phyloP scores from a whole-genome alignment of 2,797 vertebrate genomes.

The Sebastes kiyomatsui region DNA sequence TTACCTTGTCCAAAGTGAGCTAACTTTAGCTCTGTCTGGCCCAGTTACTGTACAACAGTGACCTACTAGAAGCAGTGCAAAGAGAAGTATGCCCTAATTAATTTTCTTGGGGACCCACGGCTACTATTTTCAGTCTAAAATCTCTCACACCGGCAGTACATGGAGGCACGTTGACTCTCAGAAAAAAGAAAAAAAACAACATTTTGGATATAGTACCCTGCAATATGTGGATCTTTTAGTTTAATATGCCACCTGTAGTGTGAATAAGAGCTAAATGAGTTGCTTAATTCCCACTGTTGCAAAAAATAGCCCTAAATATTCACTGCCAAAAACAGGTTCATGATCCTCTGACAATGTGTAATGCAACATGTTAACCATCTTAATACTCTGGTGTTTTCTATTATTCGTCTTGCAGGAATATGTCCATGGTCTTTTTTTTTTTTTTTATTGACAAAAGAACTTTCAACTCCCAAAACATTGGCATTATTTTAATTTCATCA shows the following conservation, averaged over 20 bases:
- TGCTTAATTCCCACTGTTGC: background rate
- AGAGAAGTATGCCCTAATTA: background rate
- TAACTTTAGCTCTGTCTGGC: background rate
- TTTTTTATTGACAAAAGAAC: background rate
- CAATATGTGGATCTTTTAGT: background rate
- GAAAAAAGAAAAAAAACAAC: background rate
- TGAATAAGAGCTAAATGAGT: background rate
- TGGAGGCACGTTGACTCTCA: background rate
- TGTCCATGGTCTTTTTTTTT: background rate
- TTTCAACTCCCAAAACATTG: background rate
- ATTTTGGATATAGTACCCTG: too few species aligned
- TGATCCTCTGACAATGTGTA: background rate
- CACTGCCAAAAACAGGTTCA: background rate
- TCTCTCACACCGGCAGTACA: too few species aligned
- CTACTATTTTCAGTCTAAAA: background rate
- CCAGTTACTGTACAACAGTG: background rate
- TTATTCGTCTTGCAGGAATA: background rate
- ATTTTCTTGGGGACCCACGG: background rate
- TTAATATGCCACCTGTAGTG: background rate
- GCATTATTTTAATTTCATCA: slow-evolving; percentile 19
- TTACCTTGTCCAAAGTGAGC: background rate
- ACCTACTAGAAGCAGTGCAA: background rate
- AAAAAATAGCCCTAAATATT: background rate
- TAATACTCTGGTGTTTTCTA: background rate
- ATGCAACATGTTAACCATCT: background rate